These are phyloP conservation scores for Perizoma affinitatum DNA, from an alignment of 2,888 invertebrate genomes.

Conservation along the genomic window DNA sequence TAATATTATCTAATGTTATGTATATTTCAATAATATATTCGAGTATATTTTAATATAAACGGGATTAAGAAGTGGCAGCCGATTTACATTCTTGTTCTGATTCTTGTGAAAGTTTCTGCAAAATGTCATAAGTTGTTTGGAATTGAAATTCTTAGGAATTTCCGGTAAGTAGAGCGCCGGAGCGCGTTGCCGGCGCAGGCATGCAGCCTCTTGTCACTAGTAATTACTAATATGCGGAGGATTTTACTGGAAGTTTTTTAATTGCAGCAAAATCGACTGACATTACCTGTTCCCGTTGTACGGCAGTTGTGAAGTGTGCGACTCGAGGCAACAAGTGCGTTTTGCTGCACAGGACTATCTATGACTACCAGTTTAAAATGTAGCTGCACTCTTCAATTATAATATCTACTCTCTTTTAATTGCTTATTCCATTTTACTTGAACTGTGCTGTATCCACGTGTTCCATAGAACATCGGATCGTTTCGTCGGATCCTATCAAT, in stretches of 20 bases:
- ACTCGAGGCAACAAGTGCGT: constrained; percentile 47
- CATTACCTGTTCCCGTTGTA: constrained; percentile 14
- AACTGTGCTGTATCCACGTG: not conserved
- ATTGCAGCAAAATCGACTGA: constrained; percentile 18
- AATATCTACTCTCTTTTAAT: no score
- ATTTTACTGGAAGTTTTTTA: not conserved
- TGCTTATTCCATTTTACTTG: constrained; percentile 5
- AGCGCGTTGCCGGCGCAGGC: constrained; percentile 4
- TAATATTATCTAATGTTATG: constrained; percentile 55
- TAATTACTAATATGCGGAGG: not conserved
- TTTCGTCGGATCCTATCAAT: no score
- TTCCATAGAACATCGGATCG: not conserved
- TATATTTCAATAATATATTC: constrained; percentile 49
- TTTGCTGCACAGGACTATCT: constrained; percentile 28
- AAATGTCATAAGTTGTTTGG: constrained; percentile 31
- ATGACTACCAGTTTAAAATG: constrained; percentile 22
- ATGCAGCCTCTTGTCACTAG: constrained; percentile 4
- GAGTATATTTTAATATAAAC: constrained; percentile 25
- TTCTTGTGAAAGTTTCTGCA: constrained; percentile 29
- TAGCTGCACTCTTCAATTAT: constrained; percentile 1
- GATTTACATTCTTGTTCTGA: constrained; percentile 33
- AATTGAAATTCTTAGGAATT: constrained; percentile 33
- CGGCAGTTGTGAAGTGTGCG: constrained; percentile 34
- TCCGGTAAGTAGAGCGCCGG: constrained; percentile 4
- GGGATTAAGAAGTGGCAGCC: constrained; percentile 34